A percentile compares a stretch with the other conserved stretches of the same genome.
Evolutionary conservation across 2,113 vertebrate species (phyloP).

Genomic region (Felis chaus): DNA sequence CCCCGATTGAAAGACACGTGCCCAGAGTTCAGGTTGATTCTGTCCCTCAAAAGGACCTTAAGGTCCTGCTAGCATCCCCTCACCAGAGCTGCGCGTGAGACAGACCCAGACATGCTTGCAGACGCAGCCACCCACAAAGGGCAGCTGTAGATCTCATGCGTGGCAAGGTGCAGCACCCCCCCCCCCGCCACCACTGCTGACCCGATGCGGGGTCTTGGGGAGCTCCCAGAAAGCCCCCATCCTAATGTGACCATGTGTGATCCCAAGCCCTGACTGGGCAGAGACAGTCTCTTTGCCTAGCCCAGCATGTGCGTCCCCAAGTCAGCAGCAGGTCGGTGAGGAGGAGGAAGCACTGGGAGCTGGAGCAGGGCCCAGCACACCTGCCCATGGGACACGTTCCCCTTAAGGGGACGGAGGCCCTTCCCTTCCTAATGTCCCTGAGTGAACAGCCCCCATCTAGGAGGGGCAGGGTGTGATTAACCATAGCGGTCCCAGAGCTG

Average conservation of each 20-base stretch:
- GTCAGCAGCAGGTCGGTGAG: not conserved
- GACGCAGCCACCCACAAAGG: fast-evolving
- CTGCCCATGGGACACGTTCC: not conserved
- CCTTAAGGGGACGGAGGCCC: too few species aligned
- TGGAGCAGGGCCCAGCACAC: not conserved
- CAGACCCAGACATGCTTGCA: not conserved
- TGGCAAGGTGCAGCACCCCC: not conserved
- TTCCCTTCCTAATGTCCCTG: not conserved
- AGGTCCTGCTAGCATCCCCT: not conserved
- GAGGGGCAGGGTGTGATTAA: not conserved
- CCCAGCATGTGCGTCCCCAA: fast-evolving
- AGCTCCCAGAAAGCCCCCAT: not conserved
- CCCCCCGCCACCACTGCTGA: fast-evolving
- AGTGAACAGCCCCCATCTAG: not conserved
- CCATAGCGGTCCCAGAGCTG: not conserved
- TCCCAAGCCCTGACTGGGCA: not conserved
- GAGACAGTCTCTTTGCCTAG: not conserved
- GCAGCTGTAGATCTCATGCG: fast-evolving
- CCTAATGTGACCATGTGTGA: not conserved
- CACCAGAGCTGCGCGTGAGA: too few species aligned
- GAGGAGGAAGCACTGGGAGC: not conserved
- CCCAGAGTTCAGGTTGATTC: not conserved
- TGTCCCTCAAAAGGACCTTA: not conserved
- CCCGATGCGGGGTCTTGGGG: not conserved
- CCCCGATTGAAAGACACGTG: not conserved